These are phyloP conservation scores for Dolichotis patagonum DNA, from an alignment of 2,113 vertebrate genomes.

Conservation along the genomic window DNA sequence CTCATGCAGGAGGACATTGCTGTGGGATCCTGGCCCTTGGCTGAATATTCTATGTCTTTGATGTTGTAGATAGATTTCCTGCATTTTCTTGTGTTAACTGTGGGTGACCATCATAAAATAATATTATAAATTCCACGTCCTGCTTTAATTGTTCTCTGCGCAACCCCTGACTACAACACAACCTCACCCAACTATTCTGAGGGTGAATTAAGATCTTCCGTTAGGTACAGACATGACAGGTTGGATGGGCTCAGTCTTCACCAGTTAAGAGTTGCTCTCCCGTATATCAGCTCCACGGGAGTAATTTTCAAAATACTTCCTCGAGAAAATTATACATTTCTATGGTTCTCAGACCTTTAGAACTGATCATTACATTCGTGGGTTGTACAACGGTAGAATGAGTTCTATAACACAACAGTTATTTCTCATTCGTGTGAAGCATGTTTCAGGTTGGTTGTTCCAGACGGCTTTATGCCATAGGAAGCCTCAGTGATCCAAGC, in stretches of 20 bases:
- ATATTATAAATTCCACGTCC: too few relatives aligned
- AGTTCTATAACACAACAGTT: neutral
- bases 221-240: neutral
- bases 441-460: neutral
- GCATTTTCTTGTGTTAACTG: too few relatives aligned
- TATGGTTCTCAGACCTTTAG: neutral
- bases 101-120: too few relatives aligned
- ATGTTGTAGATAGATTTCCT: too few relatives aligned
- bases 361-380: neutral
- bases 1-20: too few relatives aligned
- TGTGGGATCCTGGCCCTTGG: too few relatives aligned
- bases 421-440: neutral
- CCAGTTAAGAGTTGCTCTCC: neutral
- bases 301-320: neutral
- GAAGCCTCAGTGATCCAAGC: neutral
- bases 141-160: too few relatives aligned
- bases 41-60: too few relatives aligned
- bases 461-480: neutral
- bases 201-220: neutral
- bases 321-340: neutral
- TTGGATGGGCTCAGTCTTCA: neutral
- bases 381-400: neutral
- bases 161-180: too few relatives aligned
- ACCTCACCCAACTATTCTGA: neutral
- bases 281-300: neutral